Base-by-base conservation (phyloP, 1,140 invertebrate species). In the Battus philenor region DNA sequence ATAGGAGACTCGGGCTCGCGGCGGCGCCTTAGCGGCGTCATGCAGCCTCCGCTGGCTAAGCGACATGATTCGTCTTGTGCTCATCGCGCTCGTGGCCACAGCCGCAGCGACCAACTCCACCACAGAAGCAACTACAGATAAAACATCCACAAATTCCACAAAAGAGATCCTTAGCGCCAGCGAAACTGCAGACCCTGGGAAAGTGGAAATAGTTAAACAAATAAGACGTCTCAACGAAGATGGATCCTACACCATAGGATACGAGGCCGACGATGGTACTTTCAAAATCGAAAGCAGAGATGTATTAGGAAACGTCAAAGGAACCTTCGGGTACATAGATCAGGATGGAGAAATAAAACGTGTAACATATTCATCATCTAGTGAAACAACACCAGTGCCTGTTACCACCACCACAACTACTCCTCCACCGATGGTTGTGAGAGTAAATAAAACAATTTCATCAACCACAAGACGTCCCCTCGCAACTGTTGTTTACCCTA, bases 291-390 rank as follows among this genome's bases (percentile, higher is more conserved):
- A 95, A 81, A 95, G 93, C 54, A 86, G 93, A 45, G 93, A 93
- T 68, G 90, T 93, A 13, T 80, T 91, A 50, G 94, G 94, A 11
- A 93, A 94, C 67, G 93, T 95, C 24, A 94, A 94, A 70, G 94
- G 94, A 31, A 94, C 93, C 18, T 96, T 95, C 77, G 94, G 94
- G 41, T 96, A 93, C 78, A 88, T 95, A 20, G 94, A 95, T 66
- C 90, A 91, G 24, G 88, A 90, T 52, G 94, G 94, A 4, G 90
- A 94, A 71, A 90, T 95, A 39, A 94, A 95, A 83, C 88, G 93
- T 29, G 93, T 95, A n/a, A 93, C 94, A 2, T 96, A 96, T 78
- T 90, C 91, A 3, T 87, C 89, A 10, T 71, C 73, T 4, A 88
- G 82, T 56, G 89, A 90, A 47, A 83, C 74, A 8, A 89, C 86